Base-by-base conservation (phyloP, 2,888 invertebrate species). In the Plagiodera versicolora region DNA sequence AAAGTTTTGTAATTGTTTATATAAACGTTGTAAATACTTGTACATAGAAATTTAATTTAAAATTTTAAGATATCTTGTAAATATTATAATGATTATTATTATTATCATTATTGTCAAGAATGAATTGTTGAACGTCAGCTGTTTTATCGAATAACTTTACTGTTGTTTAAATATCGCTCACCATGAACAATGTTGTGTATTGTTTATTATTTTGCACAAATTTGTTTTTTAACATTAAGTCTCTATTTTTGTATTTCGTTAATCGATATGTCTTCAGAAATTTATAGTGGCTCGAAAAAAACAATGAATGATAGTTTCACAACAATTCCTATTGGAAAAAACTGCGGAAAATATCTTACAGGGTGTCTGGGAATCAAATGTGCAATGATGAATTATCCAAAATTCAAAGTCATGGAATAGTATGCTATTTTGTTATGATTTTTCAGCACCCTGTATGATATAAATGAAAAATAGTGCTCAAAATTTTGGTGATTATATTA, bases 171-270 rank as follows among this genome's bases (percentile, higher is more conserved):
- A 64, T 54, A 53, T 54, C 61, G 67, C 67, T 67, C 67, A 67
- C 61, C 32, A 52, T 50, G 16, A 49, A 56, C 48, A 58, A 52
- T 50, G 35, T 52, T 47, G 44, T 58, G 49, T 63, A 59, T 53
- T 60, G 45, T 56, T 65, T 59, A 57, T 63, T 46, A 59, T 58
- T 67, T 61, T 68, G 66, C 65, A 66, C 65, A 61, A 64, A 62
- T 62, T 59, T n/a, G n/a, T 1, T 65, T 61, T 60, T 50, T 64
- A 60, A 60, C 57, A 46, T 57, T 64, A 62, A 58, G 59, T 63
- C 58, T 64, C 72, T 77, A 78, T 79, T 78, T 78, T 78, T 78
- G 76, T 78, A 78, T 73, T 74, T 75, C 67, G 67, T 69, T 20
- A 52, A 51, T 52, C 50, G 30, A 53, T 39, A 20, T 53, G 53